These are phyloP conservation scores for Spongia lamella DNA, from an alignment of 37 sponge, comb jelly and placozoan genomes.

Conservation along the genomic window DNA sequence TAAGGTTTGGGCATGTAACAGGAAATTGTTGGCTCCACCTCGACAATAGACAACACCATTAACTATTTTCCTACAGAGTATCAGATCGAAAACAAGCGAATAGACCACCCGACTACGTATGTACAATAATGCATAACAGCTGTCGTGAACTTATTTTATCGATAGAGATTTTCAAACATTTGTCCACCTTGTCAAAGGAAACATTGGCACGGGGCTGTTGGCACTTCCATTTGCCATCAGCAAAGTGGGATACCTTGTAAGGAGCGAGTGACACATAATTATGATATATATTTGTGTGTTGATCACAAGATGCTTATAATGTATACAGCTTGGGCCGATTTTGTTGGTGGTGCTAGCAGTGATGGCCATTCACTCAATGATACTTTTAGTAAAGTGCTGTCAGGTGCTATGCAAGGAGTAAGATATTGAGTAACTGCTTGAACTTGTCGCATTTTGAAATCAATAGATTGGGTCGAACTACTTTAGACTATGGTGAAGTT, in stretches of 20 bases:
- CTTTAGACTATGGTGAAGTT: no score
- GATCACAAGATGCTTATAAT: no score
- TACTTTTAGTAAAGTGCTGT: slow-evolving; percentile 47
- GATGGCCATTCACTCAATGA: slow-evolving; percentile 70
- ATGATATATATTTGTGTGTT: no score
- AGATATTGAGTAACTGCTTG: no score
- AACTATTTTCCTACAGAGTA: no score
- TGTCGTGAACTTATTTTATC: slow-evolving; percentile 1
- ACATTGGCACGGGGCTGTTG: slow-evolving; percentile 90
- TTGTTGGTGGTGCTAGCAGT: slow-evolving; percentile 34
- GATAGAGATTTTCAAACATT: slow-evolving; percentile 75
- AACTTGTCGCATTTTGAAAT: no score
- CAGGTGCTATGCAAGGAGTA: slow-evolving; percentile 40
- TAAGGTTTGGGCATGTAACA: no score
- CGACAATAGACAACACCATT: no score
- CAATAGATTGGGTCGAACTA: no score
- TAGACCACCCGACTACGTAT: background rate
- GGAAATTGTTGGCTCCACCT: no score
- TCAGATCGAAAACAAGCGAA: background rate
- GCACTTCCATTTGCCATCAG: slow-evolving; percentile 77
- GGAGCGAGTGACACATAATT: slow-evolving; percentile 12
- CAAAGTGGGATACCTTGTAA: slow-evolving; percentile 75
- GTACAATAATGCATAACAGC: background rate
- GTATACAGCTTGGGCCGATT: slow-evolving; percentile 32
- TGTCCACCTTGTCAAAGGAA: slow-evolving; percentile 84